Percentiles rank a stretch among this genome's conserved stretches.
These are phyloP conservation scores for Diabrotica balteata DNA, from an alignment of 2,888 invertebrate species.

Conservation along the genomic window DNA sequence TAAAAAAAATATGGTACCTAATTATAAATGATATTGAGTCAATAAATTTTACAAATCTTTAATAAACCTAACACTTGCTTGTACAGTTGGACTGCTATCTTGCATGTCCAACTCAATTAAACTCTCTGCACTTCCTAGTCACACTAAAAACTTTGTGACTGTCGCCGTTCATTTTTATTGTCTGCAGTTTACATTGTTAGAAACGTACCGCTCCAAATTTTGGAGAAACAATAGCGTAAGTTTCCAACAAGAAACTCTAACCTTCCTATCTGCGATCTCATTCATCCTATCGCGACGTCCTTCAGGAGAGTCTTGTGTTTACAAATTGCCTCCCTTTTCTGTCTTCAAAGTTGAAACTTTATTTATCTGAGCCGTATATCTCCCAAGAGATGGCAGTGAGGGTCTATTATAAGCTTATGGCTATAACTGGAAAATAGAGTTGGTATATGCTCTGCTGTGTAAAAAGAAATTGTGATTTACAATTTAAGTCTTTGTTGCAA, in stretches of 20 bases:
- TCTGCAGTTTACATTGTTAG: constrained; percentile 2
- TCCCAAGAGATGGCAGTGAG: constrained; percentile 6
- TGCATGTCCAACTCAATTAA: no score
- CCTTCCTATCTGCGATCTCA: constrained; percentile 21
- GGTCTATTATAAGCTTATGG: constrained; percentile 1
- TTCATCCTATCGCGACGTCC: constrained; percentile 13
- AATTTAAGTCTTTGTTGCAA: no score
- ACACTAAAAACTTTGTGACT: background rate
- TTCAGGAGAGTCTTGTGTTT: constrained; percentile 30
- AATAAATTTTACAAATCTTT: no score
- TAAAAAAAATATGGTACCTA: no score
- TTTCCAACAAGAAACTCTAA: constrained; percentile 18
- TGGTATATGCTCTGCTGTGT: no score
- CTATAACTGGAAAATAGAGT: background rate
- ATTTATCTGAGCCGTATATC: constrained; percentile 11
- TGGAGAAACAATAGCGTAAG: constrained; percentile 7
- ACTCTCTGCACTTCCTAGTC: no score
- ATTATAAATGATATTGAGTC: no score
- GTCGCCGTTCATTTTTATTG: background rate
- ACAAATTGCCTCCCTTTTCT: constrained; percentile 21
- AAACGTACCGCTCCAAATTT: background rate
- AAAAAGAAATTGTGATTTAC: no score
- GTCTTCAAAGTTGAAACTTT: constrained; percentile 18
- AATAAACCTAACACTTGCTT: no score
- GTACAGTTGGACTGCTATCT: no score